A percentile compares a stretch with the other conserved stretches of the same genome.
Conservation (phyloP, 2,113 vertebrate genomes). For the Noturus placidus region DNA sequence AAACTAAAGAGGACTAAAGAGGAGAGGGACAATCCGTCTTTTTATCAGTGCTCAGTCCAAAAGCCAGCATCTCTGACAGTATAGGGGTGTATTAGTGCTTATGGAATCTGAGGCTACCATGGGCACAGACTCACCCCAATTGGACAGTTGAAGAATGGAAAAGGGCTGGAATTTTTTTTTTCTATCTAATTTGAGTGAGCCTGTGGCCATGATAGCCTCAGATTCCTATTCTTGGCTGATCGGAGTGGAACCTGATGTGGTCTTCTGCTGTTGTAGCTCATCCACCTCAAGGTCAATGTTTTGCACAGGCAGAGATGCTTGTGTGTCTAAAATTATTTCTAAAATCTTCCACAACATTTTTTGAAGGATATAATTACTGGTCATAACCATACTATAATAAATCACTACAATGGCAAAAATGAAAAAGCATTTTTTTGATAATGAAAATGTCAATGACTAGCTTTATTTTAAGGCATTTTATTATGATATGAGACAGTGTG, state of each 20-base stretch:
- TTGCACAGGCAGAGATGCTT: background rate
- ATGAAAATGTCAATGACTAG: background rate
- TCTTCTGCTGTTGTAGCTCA: background rate
- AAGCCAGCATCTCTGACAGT: no score
- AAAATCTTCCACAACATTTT: background rate
- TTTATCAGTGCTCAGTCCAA: no score
- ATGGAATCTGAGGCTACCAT: no score
- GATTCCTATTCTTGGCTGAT: background rate
- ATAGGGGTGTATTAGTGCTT: no score
- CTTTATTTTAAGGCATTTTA: conserved; percentile 28
- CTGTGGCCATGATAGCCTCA: no score
- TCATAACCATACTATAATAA: background rate
- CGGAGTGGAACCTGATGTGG: background rate
- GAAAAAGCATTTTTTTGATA: background rate
- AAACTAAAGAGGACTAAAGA: no score
- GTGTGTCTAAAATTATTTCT: background rate
- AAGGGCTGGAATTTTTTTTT: background rate
- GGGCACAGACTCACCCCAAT: no score
- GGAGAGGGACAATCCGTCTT: no score
- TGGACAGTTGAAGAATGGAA: no score
- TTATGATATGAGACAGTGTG: conserved; percentile 19
- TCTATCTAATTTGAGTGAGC: no score
- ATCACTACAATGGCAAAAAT: background rate
- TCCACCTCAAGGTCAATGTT: background rate
- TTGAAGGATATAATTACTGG: background rate